Evolutionary conservation across 2,888 invertebrate genomes (phyloP).

Genomic region (Eupithecia exiguata): DNA sequence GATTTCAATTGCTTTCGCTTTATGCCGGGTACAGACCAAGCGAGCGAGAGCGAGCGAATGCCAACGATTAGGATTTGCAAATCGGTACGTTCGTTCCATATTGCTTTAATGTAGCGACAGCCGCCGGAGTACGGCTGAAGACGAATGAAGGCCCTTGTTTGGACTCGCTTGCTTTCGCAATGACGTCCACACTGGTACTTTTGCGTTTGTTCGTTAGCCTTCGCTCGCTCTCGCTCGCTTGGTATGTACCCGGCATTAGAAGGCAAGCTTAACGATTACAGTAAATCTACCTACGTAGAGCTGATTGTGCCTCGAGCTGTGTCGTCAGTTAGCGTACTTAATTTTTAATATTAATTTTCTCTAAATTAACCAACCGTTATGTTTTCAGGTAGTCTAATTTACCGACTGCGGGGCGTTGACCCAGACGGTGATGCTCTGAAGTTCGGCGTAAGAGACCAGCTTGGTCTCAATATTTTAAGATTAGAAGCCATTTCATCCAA

Average conservation of each 20-base stretch:
- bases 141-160: too few species aligned
- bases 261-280: neutral
- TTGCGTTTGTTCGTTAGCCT: too few species aligned
- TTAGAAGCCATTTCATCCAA: slow-evolving; percentile 91
- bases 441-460: slow-evolving; percentile 92
- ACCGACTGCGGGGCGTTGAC: slow-evolving; percentile 91
- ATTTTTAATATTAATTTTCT: slow-evolving; percentile 14
- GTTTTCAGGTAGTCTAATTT: slow-evolving; percentile 90
- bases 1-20: neutral
- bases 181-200: too few species aligned
- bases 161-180: too few species aligned
- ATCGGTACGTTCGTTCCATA: too few species aligned
- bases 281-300: neutral
- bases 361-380: slow-evolving; percentile 35
- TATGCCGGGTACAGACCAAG: too few species aligned
- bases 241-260: too few species aligned
- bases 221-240: too few species aligned
- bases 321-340: neutral
- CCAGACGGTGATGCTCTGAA: slow-evolving; percentile 92
- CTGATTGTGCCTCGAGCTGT: neutral
- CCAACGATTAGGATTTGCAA: too few species aligned
- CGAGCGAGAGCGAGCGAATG: too few species aligned
- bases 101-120: too few species aligned
- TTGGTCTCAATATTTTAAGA: slow-evolving; percentile 92
- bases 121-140: too few species aligned